A percentile compares a stretch with the other conserved stretches of the same genome.
Conservation (phyloP, 2,888 invertebrate genomes). For the Aleiodes leptofemur region DNA sequence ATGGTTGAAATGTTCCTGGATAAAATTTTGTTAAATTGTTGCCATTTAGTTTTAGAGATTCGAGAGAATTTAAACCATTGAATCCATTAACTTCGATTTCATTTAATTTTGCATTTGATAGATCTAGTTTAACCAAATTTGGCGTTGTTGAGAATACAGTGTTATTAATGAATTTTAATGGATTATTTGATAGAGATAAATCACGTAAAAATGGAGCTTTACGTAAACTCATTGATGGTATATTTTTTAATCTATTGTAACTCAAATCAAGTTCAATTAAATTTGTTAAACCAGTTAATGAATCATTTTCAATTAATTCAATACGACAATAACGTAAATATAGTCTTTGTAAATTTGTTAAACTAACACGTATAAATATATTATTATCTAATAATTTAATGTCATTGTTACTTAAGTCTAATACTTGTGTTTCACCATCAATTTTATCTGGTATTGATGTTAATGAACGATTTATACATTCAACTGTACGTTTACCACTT, state of each 20-base stretch:
- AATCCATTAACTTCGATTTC: constrained; percentile 87
- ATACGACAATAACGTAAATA: constrained; percentile 90
- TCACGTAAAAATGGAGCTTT: constrained; percentile 90
- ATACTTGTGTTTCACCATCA: constrained; percentile 92
- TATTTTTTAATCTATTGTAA: constrained; percentile 86
- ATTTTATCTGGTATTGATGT: constrained; percentile 91
- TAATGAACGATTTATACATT: constrained; percentile 89
- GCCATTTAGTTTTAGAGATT: constrained; percentile 87
- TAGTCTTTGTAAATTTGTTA: constrained; percentile 91
- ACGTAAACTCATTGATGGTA: constrained; percentile 88
- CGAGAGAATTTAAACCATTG: constrained; percentile 85
- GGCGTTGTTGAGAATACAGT: constrained; percentile 86
- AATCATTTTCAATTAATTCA: constrained; percentile 89
- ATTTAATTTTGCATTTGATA: constrained; percentile 88
- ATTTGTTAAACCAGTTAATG: constrained; percentile 91
- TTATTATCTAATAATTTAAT: constrained; percentile 89
- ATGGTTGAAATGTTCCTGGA: constrained; percentile 84
- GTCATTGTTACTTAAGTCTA: constrained; percentile 92
- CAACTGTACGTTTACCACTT: constrained; percentile 94
- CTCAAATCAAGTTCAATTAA: constrained; percentile 93
- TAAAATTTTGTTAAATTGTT: constrained; percentile 86
- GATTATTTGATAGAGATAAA: constrained; percentile 87
- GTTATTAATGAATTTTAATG: constrained; percentile 86
- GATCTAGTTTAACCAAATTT: constrained; percentile 87
- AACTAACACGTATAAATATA: constrained; percentile 87